Base-by-base conservation (phyloP, 2,888 invertebrate species). In the Bibio marci region DNA sequence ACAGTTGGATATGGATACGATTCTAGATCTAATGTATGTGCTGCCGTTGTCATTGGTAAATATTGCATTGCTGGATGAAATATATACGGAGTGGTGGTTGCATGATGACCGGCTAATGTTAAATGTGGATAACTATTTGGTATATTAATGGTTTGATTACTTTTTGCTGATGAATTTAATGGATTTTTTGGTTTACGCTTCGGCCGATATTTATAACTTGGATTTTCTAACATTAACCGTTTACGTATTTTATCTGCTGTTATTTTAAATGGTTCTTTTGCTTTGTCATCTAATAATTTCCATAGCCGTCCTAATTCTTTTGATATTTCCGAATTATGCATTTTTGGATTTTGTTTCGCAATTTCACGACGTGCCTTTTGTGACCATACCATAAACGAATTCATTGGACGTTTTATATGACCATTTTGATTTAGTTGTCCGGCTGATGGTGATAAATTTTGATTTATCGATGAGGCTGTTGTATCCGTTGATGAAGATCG, bases 311-410 rank as follows among this genome's bases (percentile, higher is more conserved):
- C 97, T 44, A 98, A 70, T 39, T 95, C 72, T 63, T 97, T 97
- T 17, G 87, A 88, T 54, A 97, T 97, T 66, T 97, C 97, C 0
- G 91, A 92, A 54, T 97, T 97, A 65, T 97, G 95, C 94, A 97
- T 95, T 67, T 95, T 97, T 0, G 95, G 95, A 57, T 95, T 95
- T 51, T 97, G 95, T 45, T 91, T 92, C 2, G 97, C 95, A 94
- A 97, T 97, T 66, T 97, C 95, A 54, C 95, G 71, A 39, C 97
- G 70, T 58, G 97, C 95, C 0, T 95, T 95, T 10, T 97, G 70
- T 30, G 94, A 94, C 97, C 97, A 98, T 45, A 97, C 97, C 97
- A 98, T 98, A 62, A 98, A 98, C 11, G 97, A 97, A 64, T 97
- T 97, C 97, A 97, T 97, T 8, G 97, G 97, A 50, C 97, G 73